A percentile compares a stretch with the other conserved stretches of the same genome.
Evolutionary conservation across 2,797 vertebrate genomes (phyloP).

Genomic region (Pachyuromys duprasi): DNA sequence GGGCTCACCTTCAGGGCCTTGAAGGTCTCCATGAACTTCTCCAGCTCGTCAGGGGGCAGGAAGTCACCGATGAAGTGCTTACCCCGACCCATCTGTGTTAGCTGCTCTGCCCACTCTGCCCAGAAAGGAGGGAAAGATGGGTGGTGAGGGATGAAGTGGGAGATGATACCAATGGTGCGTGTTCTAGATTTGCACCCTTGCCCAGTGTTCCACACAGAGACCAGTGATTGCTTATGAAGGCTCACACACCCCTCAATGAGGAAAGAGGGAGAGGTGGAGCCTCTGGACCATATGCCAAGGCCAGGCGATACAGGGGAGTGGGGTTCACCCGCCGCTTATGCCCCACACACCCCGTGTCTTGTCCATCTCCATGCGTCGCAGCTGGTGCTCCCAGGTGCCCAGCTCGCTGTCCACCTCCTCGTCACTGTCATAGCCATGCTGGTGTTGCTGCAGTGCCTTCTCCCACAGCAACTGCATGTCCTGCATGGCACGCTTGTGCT

Average conservation of each 20-base stretch:
- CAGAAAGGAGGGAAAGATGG: not conserved
- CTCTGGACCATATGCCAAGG: not conserved
- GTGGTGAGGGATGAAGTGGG: not conserved
- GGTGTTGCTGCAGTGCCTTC: constrained; percentile 94
- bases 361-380: constrained; percentile 99
- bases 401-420: constrained; percentile 94
- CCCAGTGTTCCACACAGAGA: not conserved
- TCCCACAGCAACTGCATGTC: constrained; percentile 99
- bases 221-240: not conserved
- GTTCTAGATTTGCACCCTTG: not conserved
- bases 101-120: constrained; percentile 98
- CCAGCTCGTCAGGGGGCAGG: constrained; percentile 97
- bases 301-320: not conserved
- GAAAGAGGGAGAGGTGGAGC: not conserved
- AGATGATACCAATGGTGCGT: not conserved
- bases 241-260: not conserved
- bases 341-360: constrained; percentile 93
- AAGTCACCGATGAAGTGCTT: constrained; percentile 99
- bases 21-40: constrained; percentile 99
- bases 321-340: fast-evolving
- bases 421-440: constrained; percentile 98
- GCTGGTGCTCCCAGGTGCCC: constrained; percentile 98
- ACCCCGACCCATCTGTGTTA: constrained; percentile 98
- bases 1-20: constrained; percentile 95
- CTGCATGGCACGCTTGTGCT: constrained; percentile 97